Percentiles rank a stretch among this genome's conserved stretches.
Evolutionary conservation across 2,113 vertebrate species (phyloP).

Genomic region (Brachirus orientalis): DNA sequence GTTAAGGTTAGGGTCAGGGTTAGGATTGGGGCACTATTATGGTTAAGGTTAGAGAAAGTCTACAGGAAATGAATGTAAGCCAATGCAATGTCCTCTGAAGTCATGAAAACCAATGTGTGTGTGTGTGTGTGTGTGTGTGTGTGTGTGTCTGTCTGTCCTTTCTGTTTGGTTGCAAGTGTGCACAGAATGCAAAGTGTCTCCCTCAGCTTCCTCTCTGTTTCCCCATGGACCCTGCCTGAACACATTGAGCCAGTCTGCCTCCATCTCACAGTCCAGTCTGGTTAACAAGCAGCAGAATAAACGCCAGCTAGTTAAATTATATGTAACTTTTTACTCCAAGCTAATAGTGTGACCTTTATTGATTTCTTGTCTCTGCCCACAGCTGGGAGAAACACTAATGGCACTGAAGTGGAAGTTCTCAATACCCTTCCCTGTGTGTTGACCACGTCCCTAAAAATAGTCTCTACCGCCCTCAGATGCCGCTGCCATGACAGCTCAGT

Average conservation of each 20-base stretch:
- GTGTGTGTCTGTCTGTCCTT: slow-evolving; percentile 37
- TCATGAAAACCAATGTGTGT: not conserved
- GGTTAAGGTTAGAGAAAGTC: too few relatives aligned
- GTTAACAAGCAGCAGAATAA: slow-evolving; percentile 80
- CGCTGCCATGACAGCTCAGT: slow-evolving; percentile 51
- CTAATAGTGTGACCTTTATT: slow-evolving; percentile 79
- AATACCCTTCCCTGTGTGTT: slow-evolving; percentile 60
- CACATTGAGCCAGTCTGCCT: slow-evolving; percentile 62
- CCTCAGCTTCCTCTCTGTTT: slow-evolving; percentile 50
- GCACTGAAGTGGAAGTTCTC: slow-evolving; percentile 79
- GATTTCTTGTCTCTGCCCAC: slow-evolving; percentile 80
- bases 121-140: slow-evolving; percentile 28
- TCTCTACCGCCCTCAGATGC: slow-evolving; percentile 53
- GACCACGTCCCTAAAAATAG: slow-evolving; percentile 77
- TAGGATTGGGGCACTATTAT: too few relatives aligned
- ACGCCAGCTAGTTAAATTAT: slow-evolving; percentile 73
- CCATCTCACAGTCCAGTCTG: slow-evolving; percentile 49
- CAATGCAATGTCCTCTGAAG: too few relatives aligned
- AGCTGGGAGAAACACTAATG: slow-evolving; percentile 80
- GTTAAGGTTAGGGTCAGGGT: too few relatives aligned
- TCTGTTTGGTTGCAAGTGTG: slow-evolving; percentile 40
- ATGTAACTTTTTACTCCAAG: slow-evolving; percentile 78
- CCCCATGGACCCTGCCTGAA: slow-evolving; percentile 63
- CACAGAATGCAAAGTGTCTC: slow-evolving; percentile 69
- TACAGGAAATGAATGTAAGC: too few relatives aligned